Percentiles rank a stretch among this genome's conserved stretches.
Conservation (phyloP, 2,797 vertebrate genomes). For the Mormyrops attenuatus region DNA sequence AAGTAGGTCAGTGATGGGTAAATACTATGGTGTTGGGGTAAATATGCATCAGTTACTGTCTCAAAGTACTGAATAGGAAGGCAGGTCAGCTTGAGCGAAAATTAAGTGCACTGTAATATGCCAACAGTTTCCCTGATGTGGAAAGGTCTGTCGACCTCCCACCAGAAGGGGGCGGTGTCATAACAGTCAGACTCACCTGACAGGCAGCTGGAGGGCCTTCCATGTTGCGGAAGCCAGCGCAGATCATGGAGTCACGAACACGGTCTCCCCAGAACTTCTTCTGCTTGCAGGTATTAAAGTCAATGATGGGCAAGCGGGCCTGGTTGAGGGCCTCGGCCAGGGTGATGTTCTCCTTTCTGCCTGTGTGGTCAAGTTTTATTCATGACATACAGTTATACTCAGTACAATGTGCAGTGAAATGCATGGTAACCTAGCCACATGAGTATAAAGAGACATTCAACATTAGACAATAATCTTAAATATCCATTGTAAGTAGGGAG, state of each 20-base stretch:
- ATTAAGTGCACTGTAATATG: not conserved
- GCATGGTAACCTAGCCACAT: not conserved
- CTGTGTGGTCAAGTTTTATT: conserved; percentile 33
- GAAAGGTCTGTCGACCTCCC: not conserved
- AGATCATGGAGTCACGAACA: conserved; percentile 71
- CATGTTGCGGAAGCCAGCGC: conserved; percentile 64
- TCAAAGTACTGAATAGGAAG: not conserved
- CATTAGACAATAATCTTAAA: not conserved
- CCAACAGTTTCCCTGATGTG: not conserved
- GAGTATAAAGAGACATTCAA: not conserved
- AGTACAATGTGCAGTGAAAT: not conserved
- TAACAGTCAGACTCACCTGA: conserved; percentile 50
- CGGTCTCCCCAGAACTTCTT: conserved; percentile 81
- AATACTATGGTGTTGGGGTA: not conserved
- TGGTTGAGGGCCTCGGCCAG: conserved; percentile 65
- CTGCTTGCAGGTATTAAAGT: conserved; percentile 63
- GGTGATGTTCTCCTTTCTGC: conserved; percentile 63
- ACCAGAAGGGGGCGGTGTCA: not conserved
- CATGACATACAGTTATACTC: not conserved
- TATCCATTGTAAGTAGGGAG: not conserved
- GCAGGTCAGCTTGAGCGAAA: not conserved
- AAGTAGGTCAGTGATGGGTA: not conserved
- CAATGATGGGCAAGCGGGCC: conserved; percentile 66
- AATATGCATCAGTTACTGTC: not conserved
- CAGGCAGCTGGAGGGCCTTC: conserved; percentile 68